Conservation (phyloP, 1,140 invertebrate species). For the Caenorhabditis brenneri region DNA sequence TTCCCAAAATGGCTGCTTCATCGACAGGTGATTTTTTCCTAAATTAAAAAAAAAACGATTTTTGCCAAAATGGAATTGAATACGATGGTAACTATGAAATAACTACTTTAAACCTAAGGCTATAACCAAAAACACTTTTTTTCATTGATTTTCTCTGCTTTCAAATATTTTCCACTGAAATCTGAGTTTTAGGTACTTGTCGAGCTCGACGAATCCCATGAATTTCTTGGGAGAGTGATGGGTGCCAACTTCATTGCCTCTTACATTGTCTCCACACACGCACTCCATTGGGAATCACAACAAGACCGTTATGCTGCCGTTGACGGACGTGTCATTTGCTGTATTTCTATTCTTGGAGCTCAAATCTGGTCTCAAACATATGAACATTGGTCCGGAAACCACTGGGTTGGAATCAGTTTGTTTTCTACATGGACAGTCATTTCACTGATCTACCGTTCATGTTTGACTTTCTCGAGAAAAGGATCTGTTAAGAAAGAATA, state of each 20-base stretch:
- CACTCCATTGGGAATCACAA: slow-evolving; percentile 64
- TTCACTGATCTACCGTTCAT: slow-evolving; percentile 64
- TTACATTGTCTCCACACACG: slow-evolving; percentile 61
- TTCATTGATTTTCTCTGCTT: not conserved
- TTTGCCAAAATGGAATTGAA: no score
- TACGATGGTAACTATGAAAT: no score
- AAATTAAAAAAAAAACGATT: not conserved
- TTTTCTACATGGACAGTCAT: slow-evolving; percentile 70
- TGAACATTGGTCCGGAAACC: slow-evolving; percentile 62
- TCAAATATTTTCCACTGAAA: not conserved
- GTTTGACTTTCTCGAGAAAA: slow-evolving; percentile 27
- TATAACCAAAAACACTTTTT: no score
- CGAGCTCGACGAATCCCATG: slow-evolving; percentile 65
- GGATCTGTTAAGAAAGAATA: slow-evolving; percentile 47
- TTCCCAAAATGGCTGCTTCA: slow-evolving; percentile 69
- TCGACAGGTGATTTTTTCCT: slow-evolving; percentile 62
- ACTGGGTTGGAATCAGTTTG: slow-evolving; percentile 69
- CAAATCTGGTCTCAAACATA: slow-evolving; percentile 71
- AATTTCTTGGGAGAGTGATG: slow-evolving; percentile 67
- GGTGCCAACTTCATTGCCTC: slow-evolving; percentile 64
- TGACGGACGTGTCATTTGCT: slow-evolving; percentile 67
- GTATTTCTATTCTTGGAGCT: slow-evolving; percentile 64
- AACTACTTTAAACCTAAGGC: no score
- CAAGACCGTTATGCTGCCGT: slow-evolving; percentile 63
- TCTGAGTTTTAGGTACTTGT: slow-evolving; percentile 58